Percentiles rank a stretch among this genome's conserved stretches.
Conservation (phyloP, 2,888 invertebrate species). For the Tenthredo mesomela region DNA sequence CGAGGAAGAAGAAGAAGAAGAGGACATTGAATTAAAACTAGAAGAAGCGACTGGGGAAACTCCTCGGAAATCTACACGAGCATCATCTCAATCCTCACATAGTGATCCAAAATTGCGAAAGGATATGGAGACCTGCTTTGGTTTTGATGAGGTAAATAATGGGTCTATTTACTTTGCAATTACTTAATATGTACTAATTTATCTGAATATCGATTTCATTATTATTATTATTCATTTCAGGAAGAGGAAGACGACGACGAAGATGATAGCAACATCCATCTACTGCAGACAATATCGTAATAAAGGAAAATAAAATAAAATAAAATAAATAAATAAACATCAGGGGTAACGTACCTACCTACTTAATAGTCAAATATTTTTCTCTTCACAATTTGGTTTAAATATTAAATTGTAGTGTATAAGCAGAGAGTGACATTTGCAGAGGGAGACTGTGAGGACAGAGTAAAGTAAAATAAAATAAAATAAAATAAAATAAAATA, state of each 20-base stretch:
- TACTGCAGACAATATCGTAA: conserved; percentile 76
- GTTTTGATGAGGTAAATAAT: conserved; percentile 86
- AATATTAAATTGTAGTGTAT: neutral
- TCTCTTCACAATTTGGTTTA: conserved; percentile 59
- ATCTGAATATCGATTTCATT: neutral
- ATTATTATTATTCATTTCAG: conserved; percentile 62
- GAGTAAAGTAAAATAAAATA: conserved; percentile 61
- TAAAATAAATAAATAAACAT: conserved; percentile 55
- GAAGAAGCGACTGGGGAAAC: conserved; percentile 65
- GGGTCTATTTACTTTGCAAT: conserved; percentile 13
- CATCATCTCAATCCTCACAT: conserved; percentile 64
- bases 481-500: conserved; percentile 63
- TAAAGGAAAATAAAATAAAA: conserved; percentile 59
- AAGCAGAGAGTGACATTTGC: conserved; percentile 53
- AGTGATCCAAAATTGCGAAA: conserved; percentile 77
- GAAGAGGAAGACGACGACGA: conserved; percentile 79
- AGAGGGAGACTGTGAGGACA: conserved; percentile 59
- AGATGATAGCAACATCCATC: conserved; percentile 73
- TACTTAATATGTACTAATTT: conserved; percentile 16
- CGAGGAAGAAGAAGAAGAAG: conserved; percentile 76
- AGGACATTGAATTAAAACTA: conserved; percentile 67
- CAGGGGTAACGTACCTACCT: conserved; percentile 66
- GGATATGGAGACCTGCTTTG: conserved; percentile 91
- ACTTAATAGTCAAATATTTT: conserved; percentile 73
- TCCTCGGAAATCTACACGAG: conserved; percentile 70